phyloP scores from a whole-genome alignment of 1,140 invertebrate genomes.

The Mya arenaria region DNA sequence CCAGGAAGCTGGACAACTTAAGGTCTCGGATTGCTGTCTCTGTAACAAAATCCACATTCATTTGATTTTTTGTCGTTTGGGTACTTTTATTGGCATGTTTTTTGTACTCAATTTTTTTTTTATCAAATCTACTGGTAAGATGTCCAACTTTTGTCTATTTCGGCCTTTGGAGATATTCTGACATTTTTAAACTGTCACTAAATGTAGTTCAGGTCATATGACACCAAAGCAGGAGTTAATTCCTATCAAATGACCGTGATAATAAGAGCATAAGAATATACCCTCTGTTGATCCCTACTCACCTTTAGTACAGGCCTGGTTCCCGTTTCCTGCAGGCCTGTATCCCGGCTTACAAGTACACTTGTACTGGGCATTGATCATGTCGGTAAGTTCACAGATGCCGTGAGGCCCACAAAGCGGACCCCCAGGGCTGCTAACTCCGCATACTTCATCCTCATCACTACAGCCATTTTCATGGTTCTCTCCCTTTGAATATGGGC shows the following conservation, averaged over 20 bases:
- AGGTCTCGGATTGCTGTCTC: slow-evolving; percentile 88
- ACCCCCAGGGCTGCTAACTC: slow-evolving; percentile 5
- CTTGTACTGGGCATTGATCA: slow-evolving; percentile 88
- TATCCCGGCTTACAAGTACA: slow-evolving; percentile 92
- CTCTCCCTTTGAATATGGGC: slow-evolving; percentile 84
- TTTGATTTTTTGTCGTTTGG: not conserved
- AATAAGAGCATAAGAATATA: too few relatives aligned
- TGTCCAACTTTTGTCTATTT: not conserved
- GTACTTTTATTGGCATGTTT: not conserved
- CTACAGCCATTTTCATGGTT: slow-evolving; percentile 91
- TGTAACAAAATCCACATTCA: slow-evolving; percentile 47
- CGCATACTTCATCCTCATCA: slow-evolving; percentile 89
- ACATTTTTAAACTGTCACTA: not conserved
- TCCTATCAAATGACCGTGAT: too few relatives aligned
- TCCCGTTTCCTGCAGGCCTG: slow-evolving; percentile 85
- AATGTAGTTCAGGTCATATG: too few relatives aligned
- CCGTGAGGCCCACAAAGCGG: slow-evolving; percentile 85
- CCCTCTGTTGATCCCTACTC: too few relatives aligned
- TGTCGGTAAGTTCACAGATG: slow-evolving; percentile 87
- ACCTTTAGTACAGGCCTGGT: slow-evolving; percentile 89
- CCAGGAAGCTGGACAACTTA: slow-evolving; percentile 95
- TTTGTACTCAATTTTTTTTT: not conserved
- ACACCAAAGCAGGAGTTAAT: too few relatives aligned
- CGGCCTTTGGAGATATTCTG: not conserved
- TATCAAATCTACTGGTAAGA: not conserved